phyloP scores from a whole-genome alignment of 2,113 vertebrate genomes.

The Scophthalmus maximus region DNA sequence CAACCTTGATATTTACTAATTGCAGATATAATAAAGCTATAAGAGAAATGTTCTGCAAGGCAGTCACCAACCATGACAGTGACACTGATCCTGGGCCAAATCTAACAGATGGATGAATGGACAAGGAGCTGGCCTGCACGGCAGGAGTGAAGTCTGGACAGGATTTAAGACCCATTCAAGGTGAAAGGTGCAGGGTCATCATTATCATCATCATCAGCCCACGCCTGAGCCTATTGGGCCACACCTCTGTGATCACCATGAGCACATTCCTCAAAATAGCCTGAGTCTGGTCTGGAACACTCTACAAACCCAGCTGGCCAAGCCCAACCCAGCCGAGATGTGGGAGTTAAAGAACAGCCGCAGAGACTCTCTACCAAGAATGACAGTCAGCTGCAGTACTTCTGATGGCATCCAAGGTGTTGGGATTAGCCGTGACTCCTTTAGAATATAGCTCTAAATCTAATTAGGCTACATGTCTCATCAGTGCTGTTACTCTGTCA shows the following conservation, averaged over 20 bases:
- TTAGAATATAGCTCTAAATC: slow-evolving; percentile 79
- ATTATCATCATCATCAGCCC: slow-evolving; percentile 41
- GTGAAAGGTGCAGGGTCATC: slow-evolving; percentile 44
- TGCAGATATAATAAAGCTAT: too few species aligned
- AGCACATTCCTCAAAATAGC: slow-evolving; percentile 67
- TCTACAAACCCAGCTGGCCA: slow-evolving; percentile 43
- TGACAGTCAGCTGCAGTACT: slow-evolving; percentile 34
- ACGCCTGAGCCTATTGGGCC: slow-evolving; percentile 57
- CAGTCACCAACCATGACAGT: too few species aligned
- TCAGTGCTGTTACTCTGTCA: slow-evolving; percentile 12
- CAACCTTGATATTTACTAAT: too few species aligned
- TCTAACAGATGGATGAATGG: slow-evolving; percentile 35
- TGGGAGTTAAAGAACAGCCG: slow-evolving; percentile 28
- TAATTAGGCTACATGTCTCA: slow-evolving; percentile 65
- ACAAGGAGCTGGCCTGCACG: background rate
- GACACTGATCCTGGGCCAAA: slow-evolving; percentile 47
- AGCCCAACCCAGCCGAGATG: slow-evolving; percentile 52
- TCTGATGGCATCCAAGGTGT: slow-evolving; percentile 40
- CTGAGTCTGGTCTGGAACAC: slow-evolving; percentile 15
- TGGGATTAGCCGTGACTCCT: slow-evolving; percentile 73
- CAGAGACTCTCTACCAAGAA: slow-evolving; percentile 24
- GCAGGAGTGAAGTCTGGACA: slow-evolving; percentile 33
- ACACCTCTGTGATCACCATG: slow-evolving; percentile 54
- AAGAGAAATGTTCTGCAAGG: too few species aligned
- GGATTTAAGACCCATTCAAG: slow-evolving; percentile 63